Evolutionary conservation across 1,140 invertebrate species (phyloP).

Genomic region (Platorchestia sp.): DNA sequence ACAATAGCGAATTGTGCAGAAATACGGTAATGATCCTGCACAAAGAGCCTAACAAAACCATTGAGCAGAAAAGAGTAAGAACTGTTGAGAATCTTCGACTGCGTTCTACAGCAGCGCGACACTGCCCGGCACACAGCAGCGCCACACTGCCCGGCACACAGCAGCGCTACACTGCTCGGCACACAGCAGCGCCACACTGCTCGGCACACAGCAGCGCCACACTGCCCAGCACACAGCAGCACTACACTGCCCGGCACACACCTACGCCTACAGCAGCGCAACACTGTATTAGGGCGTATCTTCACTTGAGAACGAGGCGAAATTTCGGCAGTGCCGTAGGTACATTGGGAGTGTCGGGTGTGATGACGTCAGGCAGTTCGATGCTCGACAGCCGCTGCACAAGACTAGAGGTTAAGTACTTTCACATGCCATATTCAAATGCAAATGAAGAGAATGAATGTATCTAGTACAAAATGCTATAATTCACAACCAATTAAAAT

Average conservation of each 20-base stretch:
- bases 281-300: not conserved
- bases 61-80: not conserved
- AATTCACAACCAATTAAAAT: not conserved
- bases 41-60: not conserved
- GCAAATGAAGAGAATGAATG: not conserved
- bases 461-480: not conserved
- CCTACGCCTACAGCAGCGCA: not conserved
- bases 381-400: slow-evolving; percentile 62
- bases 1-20: not conserved
- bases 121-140: not conserved
- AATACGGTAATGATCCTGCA: not conserved
- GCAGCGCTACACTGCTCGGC: too few species aligned
- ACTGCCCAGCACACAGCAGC: not conserved
- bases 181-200: not conserved
- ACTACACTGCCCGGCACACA: not conserved
- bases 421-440: not conserved
- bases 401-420: not conserved
- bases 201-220: not conserved
- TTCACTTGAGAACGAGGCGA: slow-evolving; percentile 59
- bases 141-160: not conserved
- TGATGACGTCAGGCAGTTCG: slow-evolving; percentile 63
- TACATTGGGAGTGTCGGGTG: slow-evolving; percentile 61
- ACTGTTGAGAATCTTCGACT: not conserved
- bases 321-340: slow-evolving; percentile 54
- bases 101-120: not conserved